These are phyloP conservation scores for Chrysodeixis includens DNA, from an alignment of 2,888 invertebrate species.

Conservation along the genomic window DNA sequence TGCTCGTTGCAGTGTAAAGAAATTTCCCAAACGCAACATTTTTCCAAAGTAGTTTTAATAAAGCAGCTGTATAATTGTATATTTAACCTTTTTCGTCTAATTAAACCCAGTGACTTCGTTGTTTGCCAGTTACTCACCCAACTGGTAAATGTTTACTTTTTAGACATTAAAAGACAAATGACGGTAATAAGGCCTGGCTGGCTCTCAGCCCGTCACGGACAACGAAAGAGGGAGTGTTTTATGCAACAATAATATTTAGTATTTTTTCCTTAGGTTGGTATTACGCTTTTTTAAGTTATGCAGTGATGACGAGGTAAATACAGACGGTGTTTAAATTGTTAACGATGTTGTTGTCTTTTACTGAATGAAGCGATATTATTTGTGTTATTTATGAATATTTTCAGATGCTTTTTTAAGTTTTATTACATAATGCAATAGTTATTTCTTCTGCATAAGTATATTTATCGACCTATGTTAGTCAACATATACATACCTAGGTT, in stretches of 20 bases:
- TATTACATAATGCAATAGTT: too few relatives aligned
- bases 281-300: not conserved
- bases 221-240: not conserved
- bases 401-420: too few relatives aligned
- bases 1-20: too few relatives aligned
- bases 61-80: not conserved
- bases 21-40: not conserved
- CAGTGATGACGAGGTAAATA: not conserved
- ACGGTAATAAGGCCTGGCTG: slow-evolving; percentile 1
- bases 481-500: too few relatives aligned
- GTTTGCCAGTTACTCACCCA: not conserved
- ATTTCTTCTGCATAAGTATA: too few relatives aligned
- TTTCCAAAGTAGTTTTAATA: not conserved
- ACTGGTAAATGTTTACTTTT: not conserved
- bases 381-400: too few relatives aligned
- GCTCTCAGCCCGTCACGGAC: slow-evolving; percentile 2
- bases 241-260: not conserved
- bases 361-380: too few relatives aligned
- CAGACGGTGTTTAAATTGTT: not conserved
- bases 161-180: slow-evolving; percentile 3
- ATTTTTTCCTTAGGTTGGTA: not conserved
- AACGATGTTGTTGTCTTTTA: too few relatives aligned
- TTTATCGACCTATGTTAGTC: too few relatives aligned
- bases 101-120: not conserved
- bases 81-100: not conserved